Conservation (phyloP, 2,888 invertebrate species). For the Rutpela maculata region DNA sequence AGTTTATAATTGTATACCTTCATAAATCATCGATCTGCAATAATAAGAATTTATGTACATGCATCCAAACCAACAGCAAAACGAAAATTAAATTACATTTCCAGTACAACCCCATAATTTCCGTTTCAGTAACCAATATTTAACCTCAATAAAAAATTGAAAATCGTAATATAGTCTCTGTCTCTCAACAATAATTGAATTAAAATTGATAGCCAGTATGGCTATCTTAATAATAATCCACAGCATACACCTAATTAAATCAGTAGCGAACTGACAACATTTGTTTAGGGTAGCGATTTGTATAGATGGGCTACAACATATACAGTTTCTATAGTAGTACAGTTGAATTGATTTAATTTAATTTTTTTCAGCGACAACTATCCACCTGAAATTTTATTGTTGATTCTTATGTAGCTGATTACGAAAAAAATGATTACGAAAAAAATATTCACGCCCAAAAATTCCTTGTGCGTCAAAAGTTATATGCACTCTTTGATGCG, state of each 20-base stretch:
- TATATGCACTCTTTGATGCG: too few relatives aligned
- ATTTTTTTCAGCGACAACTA: too few relatives aligned
- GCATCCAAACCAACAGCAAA: not conserved
- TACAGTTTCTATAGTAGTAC: too few relatives aligned
- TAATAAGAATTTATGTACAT: constrained; percentile 4
- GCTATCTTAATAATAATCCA: constrained; percentile 43
- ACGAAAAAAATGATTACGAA: too few relatives aligned
- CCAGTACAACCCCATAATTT: constrained; percentile 34
- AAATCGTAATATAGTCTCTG: constrained; percentile 28
- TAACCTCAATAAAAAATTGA: constrained; percentile 24
- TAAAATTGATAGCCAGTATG: constrained; percentile 44
- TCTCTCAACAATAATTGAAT: constrained; percentile 38
- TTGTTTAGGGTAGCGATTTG: not conserved
- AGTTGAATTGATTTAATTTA: too few relatives aligned
- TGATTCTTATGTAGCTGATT: too few relatives aligned
- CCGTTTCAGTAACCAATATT: constrained; percentile 26
- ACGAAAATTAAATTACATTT: constrained; percentile 35
- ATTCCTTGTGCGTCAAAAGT: too few relatives aligned
- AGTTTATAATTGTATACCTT: not conserved
- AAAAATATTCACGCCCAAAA: too few relatives aligned
- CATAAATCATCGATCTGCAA: constrained; percentile 11
- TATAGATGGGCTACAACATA: too few relatives aligned
- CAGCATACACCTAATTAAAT: not conserved
- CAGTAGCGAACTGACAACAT: not conserved
- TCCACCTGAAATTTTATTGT: too few relatives aligned